These are phyloP conservation scores for Leptinotarsa rubiginosa DNA, from an alignment of 2,888 invertebrate genomes.

Conservation along the genomic window DNA sequence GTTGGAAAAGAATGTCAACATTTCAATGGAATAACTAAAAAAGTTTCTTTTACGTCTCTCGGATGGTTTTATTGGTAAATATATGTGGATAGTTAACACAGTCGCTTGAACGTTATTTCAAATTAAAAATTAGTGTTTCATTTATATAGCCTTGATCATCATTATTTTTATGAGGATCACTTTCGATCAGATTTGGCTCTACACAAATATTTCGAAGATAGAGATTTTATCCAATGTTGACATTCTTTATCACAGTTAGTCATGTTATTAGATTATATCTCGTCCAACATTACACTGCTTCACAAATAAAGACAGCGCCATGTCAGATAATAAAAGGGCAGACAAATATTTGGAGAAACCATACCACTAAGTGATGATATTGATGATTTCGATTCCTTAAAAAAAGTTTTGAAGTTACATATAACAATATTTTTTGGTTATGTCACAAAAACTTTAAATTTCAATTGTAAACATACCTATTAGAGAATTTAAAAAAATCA, in stretches of 20 bases:
- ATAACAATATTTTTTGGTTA: too few relatives aligned
- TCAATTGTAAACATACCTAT: too few relatives aligned
- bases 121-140: background rate
- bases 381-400: too few relatives aligned
- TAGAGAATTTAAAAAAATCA: too few relatives aligned
- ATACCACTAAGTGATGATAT: background rate
- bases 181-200: background rate
- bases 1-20: slow-evolving; percentile 31
- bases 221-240: slow-evolving; percentile 18
- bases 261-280: slow-evolving; percentile 16
- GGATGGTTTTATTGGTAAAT: background rate
- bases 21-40: slow-evolving; percentile 3
- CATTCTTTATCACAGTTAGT: slow-evolving; percentile 25
- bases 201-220: background rate
- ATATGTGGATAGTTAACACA: background rate
- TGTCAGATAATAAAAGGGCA: background rate
- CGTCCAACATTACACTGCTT: slow-evolving; percentile 1
- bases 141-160: background rate
- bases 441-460: too few relatives aligned
- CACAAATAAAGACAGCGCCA: background rate
- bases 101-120: background rate
- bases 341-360: background rate
- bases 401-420: too few relatives aligned
- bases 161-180: background rate
- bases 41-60: background rate